Conservation (phyloP, 64 coral and sea anemone species). For the Porites australiensis region DNA sequence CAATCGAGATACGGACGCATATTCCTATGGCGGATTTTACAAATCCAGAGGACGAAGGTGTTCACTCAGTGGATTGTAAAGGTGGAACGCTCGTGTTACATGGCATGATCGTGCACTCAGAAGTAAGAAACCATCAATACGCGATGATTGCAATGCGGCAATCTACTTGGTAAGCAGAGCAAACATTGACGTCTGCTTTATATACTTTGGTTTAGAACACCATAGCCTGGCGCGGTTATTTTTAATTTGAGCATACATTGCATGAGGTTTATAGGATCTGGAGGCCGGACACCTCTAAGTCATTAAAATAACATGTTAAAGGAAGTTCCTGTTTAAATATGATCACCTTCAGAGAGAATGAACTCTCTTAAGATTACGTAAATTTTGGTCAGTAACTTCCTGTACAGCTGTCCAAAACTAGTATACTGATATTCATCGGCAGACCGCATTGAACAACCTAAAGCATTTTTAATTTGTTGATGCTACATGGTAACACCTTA, state of each 20-base stretch:
- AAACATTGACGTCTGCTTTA: background rate
- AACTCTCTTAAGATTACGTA: too few relatives aligned
- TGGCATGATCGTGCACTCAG: conserved; percentile 44
- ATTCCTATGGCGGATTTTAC: conserved; percentile 9
- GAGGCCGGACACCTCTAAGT: too few relatives aligned
- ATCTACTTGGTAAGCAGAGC: background rate
- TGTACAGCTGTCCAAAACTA: too few relatives aligned
- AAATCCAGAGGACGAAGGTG: conserved; percentile 15
- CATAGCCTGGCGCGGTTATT: too few relatives aligned
- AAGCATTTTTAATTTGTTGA: background rate
- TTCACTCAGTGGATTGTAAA: background rate
- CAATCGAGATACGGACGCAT: background rate
- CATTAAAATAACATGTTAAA: too few relatives aligned
- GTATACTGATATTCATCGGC: too few relatives aligned
- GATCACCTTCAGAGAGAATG: too few relatives aligned
- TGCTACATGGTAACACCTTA: conserved; percentile 1
- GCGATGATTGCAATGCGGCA: background rate
- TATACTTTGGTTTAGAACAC: background rate
- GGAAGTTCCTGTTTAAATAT: too few relatives aligned
- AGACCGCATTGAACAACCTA: too few relatives aligned
- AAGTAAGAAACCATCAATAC: conserved; percentile 1
- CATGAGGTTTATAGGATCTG: too few relatives aligned
- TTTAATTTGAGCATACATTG: too few relatives aligned
- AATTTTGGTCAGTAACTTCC: too few relatives aligned
- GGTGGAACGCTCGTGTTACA: conserved; percentile 2